Conservation (phyloP, 2,113 vertebrate species). For the Notarius quadriscutis region DNA sequence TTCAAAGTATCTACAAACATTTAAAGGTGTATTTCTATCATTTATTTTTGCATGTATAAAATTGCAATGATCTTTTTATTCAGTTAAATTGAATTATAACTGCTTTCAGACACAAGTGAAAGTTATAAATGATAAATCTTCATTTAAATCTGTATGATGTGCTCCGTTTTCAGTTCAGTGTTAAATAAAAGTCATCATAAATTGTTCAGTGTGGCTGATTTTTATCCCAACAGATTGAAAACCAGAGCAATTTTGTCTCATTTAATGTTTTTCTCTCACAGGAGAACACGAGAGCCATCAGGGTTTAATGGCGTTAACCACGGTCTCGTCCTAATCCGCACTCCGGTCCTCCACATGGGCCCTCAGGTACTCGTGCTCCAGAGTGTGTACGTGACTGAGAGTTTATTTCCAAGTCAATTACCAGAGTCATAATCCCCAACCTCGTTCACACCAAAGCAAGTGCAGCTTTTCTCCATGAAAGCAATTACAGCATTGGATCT, state of each 20-base stretch:
- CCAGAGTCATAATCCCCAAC: constrained; percentile 10
- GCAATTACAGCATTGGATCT: constrained; percentile 57
- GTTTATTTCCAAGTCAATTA: constrained; percentile 25
- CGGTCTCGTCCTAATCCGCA: constrained; percentile 24
- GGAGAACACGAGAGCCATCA: constrained; percentile 28
- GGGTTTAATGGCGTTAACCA: constrained; percentile 27
- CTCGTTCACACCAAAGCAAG: constrained; percentile 49
- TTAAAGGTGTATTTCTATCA: not conserved
- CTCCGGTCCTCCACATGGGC: constrained; percentile 19
- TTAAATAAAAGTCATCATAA: constrained; percentile 23
- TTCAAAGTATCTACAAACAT: not conserved
- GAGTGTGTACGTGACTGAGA: constrained; percentile 29
- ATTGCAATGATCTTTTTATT: not conserved
- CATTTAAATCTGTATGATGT: not conserved
- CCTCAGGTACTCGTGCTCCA: constrained; percentile 30
- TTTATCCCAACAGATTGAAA: constrained; percentile 19
- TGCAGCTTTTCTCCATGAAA: constrained; percentile 52
- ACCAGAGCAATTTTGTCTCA: constrained; percentile 28
- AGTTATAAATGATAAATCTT: not conserved
- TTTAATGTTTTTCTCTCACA: constrained; percentile 31
- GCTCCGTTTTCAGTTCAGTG: constrained; percentile 7
- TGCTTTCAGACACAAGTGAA: not conserved
- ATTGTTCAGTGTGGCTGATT: constrained; percentile 18
- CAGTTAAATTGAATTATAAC: not conserved
- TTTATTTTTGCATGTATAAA: not conserved